A percentile compares a stretch with the other conserved stretches of the same genome.
phyloP scores from a whole-genome alignment of 1,140 invertebrate species.

The Scylla paramamosain region DNA sequence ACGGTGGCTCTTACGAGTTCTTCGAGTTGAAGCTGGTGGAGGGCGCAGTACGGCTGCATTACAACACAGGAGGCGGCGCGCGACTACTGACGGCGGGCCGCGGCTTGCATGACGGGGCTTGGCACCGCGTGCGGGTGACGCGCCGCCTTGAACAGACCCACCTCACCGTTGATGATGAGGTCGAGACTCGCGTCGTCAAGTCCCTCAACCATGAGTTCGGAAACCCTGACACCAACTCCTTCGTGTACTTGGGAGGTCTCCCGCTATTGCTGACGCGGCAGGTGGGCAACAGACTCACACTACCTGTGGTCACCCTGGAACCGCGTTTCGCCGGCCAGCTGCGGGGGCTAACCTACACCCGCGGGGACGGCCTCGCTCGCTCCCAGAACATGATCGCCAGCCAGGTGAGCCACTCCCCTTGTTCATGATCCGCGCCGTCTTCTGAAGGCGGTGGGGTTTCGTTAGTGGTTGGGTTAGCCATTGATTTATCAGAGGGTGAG shows the following conservation, averaged over 20 bases:
- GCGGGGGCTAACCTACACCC: constrained; percentile 91
- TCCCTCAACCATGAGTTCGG: constrained; percentile 83
- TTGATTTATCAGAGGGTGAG: not conserved
- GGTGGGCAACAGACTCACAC: constrained; percentile 85
- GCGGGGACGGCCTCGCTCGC: constrained; percentile 86
- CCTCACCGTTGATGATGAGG: constrained; percentile 89
- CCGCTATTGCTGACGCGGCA: constrained; percentile 94
- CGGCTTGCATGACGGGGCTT: constrained; percentile 92
- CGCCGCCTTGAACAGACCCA: constrained; percentile 89
- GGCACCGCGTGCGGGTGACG: constrained; percentile 89
- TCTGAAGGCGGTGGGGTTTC: not conserved
- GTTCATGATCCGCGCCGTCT: not conserved
- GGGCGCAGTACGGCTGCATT: constrained; percentile 91
- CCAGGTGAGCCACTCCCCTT: constrained; percentile 83
- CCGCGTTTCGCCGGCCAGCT: constrained; percentile 92
- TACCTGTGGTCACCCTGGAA: constrained; percentile 95
- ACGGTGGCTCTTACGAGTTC: constrained; percentile 96
- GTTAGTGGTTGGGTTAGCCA: not conserved
- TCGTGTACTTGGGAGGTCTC: constrained; percentile 95
- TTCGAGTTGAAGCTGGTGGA: constrained; percentile 97
- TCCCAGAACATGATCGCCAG: constrained; percentile 86
- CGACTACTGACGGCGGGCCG: constrained; percentile 92
- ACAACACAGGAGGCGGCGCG: constrained; percentile 92
- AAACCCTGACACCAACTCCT: constrained; percentile 93
- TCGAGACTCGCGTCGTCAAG: constrained; percentile 83